Conservation (phyloP, 2,797 vertebrate genomes). For the Nyctalus aviator region DNA sequence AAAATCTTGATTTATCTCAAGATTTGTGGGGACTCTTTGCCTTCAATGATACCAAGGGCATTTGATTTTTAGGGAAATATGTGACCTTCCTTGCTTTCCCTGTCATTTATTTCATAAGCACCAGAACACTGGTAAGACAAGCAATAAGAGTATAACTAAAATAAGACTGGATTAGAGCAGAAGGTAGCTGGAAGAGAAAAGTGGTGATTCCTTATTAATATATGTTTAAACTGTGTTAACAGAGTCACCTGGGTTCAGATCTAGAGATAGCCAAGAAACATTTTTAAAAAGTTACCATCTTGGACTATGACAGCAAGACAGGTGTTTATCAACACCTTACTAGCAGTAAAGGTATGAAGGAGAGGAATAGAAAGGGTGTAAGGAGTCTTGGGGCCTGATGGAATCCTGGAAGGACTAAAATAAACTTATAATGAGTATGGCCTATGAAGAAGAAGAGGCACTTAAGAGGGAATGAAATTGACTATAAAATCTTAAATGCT, state of each 20-base stretch:
- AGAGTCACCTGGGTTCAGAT: slow-evolving; percentile 50
- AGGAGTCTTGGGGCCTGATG: slow-evolving; percentile 25
- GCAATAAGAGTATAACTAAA: not conserved
- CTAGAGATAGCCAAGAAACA: not conserved
- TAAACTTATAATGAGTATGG: slow-evolving; percentile 65
- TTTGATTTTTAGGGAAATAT: not conserved
- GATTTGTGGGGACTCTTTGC: not conserved
- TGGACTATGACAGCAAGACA: slow-evolving; percentile 63
- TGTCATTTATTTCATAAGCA: not conserved
- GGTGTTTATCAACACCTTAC: not conserved
- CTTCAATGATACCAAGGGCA: not conserved
- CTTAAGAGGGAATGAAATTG: slow-evolving; percentile 79
- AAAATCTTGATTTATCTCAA: slow-evolving; percentile 39
- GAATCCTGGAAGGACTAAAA: slow-evolving; percentile 74
- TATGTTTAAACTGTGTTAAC: slow-evolving; percentile 21
- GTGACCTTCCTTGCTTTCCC: not conserved
- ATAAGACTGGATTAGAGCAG: not conserved
- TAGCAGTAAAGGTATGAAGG: slow-evolving; percentile 52
- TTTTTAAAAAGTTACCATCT: slow-evolving; percentile 10
- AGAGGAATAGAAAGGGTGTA: slow-evolving; percentile 56
- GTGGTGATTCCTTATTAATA: not conserved
- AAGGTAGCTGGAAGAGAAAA: not conserved
- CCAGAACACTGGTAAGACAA: not conserved
- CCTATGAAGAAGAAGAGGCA: slow-evolving; percentile 72
- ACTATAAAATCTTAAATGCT: slow-evolving; percentile 83